Conservation (phyloP, 2,888 invertebrate genomes). For the Choreutis nemorana region DNA sequence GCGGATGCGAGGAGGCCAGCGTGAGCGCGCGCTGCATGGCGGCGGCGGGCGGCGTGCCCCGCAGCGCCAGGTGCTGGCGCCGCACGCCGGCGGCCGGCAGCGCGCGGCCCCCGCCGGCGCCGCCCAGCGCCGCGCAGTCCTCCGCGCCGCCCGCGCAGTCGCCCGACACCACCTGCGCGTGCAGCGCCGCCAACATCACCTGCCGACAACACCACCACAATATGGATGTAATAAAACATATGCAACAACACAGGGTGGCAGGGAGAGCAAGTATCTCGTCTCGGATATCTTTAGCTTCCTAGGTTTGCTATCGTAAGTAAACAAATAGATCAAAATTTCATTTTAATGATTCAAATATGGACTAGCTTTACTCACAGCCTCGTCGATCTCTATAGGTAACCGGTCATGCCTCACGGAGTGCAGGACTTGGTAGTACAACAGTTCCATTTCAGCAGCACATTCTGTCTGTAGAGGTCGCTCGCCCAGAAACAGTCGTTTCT, state of each 20-base stretch:
- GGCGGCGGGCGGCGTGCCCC: constrained; percentile 85
- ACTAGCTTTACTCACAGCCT: constrained; percentile 87
- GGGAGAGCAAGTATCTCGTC: too few relatives aligned
- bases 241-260: too few relatives aligned
- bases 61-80: constrained; percentile 89
- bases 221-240: too few relatives aligned
- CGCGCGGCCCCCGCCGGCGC: constrained; percentile 85
- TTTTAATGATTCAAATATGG: too few relatives aligned
- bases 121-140: constrained; percentile 76
- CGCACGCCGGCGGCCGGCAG: constrained; percentile 86
- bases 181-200: constrained; percentile 93
- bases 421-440: constrained; percentile 92
- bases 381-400: constrained; percentile 92
- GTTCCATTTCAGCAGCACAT: constrained; percentile 89
- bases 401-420: constrained; percentile 90
- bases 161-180: constrained; percentile 91
- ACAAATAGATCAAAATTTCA: too few relatives aligned
- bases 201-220: too few relatives aligned
- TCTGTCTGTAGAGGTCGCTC: constrained; percentile 53
- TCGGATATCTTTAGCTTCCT: too few relatives aligned
- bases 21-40: constrained; percentile 94
- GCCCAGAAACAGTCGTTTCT: constrained; percentile 55
- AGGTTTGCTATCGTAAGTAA: too few relatives aligned
- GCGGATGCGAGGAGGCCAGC: constrained; percentile 91
- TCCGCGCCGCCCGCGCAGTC: constrained; percentile 76